phyloP scores from a whole-genome alignment of 1,140 invertebrate species.

The Triops cancriformis region DNA sequence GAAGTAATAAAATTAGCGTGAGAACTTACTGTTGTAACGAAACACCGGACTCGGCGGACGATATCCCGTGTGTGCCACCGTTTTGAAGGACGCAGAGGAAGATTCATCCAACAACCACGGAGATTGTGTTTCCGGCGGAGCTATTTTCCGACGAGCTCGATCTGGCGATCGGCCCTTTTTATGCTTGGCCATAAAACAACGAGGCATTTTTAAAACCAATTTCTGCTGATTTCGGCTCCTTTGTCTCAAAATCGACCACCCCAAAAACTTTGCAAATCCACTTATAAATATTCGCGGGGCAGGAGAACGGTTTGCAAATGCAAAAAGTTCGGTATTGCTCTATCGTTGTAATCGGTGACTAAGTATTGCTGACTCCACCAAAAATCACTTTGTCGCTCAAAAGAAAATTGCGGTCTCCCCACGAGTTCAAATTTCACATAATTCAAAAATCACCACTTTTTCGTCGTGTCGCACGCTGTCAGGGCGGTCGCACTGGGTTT shows the following conservation, averaged over 20 bases:
- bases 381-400: too few species aligned
- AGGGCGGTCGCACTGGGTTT: too few species aligned
- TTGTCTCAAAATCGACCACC: not conserved
- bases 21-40: not conserved
- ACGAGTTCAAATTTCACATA: too few species aligned
- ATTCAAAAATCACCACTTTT: too few species aligned
- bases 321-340: too few species aligned
- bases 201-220: conserved; percentile 20
- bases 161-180: conserved; percentile 17
- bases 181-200: conserved; percentile 26
- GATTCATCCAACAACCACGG: conserved; percentile 2
- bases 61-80: conserved; percentile 6
- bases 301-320: too few species aligned
- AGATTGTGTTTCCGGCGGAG: conserved; percentile 5
- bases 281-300: not conserved
- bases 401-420: too few species aligned
- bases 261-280: not conserved
- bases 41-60: not conserved
- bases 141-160: conserved; percentile 16
- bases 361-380: too few species aligned
- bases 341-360: too few species aligned
- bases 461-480: too few species aligned
- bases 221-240: not conserved
- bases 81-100: conserved; percentile 8
- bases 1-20: not conserved